phyloP scores from a whole-genome alignment of 1,140 invertebrate species.

The Leptinotarsa undecemlineata region DNA sequence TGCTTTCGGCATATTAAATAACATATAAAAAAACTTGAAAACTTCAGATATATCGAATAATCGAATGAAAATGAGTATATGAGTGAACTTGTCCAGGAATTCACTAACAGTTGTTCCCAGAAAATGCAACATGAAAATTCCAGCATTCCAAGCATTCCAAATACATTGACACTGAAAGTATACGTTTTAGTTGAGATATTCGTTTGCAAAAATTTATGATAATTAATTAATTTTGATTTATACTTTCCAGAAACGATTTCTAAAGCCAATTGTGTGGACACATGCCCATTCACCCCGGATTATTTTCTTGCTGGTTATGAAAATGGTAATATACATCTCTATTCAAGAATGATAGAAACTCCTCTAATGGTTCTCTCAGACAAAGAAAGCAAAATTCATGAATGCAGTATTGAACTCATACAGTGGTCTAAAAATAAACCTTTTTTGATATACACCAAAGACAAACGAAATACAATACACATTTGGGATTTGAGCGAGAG shows the following conservation, averaged over 20 bases:
- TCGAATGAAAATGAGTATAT: too few species aligned
- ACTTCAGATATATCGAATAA: too few species aligned
- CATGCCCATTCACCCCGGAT: constrained; percentile 48
- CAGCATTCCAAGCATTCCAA: too few species aligned
- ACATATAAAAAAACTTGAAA: too few species aligned
- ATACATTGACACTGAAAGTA: too few species aligned
- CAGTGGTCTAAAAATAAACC: constrained; percentile 52
- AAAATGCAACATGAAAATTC: too few species aligned
- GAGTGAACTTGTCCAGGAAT: too few species aligned
- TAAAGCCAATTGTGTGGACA: constrained; percentile 42
- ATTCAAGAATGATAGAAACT: constrained; percentile 39
- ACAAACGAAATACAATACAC: constrained; percentile 45
- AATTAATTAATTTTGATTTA: too few species aligned
- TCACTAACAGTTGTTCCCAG: too few species aligned
- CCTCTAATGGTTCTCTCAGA: constrained; percentile 47
- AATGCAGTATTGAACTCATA: constrained; percentile 39
- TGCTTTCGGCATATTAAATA: too few species aligned
- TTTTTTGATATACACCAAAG: constrained; percentile 50
- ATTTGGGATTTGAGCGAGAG: constrained; percentile 52
- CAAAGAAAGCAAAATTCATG: constrained; percentile 34
- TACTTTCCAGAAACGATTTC: constrained; percentile 33
- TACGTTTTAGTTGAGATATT: too few species aligned
- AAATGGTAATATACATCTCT: constrained; percentile 49
- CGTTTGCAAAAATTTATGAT: too few species aligned
- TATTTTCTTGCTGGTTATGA: constrained; percentile 49